Percentiles rank a stretch among this genome's conserved stretches.
These are phyloP conservation scores for Mythimna impura DNA, from an alignment of 2,888 invertebrate genomes.

Conservation along the genomic window DNA sequence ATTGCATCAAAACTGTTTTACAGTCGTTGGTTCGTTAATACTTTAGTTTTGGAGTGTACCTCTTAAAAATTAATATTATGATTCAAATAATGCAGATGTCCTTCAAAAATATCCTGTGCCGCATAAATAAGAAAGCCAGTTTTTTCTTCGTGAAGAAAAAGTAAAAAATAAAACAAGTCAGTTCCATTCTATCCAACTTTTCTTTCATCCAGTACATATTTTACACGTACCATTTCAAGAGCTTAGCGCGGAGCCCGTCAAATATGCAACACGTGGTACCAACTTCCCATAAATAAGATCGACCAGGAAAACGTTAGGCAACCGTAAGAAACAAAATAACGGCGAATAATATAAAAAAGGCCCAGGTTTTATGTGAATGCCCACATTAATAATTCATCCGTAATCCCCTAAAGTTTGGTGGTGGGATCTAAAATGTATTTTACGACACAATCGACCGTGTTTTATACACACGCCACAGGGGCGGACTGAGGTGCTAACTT, in stretches of 20 bases:
- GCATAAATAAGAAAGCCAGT: not conserved
- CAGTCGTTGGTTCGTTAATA: not conserved
- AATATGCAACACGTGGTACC: constrained; percentile 65
- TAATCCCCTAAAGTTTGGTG: constrained; percentile 83
- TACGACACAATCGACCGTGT: constrained; percentile 81
- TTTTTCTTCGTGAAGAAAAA: constrained; percentile 7
- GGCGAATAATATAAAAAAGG: constrained; percentile 75
- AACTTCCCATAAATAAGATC: constrained; percentile 65
- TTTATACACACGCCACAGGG: constrained; percentile 72
- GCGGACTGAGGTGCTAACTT: constrained; percentile 64
- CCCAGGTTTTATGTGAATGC: constrained; percentile 82
- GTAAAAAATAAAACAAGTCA: constrained; percentile 23
- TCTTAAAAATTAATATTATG: not conserved
- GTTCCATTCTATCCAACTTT: constrained; percentile 23
- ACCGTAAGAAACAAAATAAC: constrained; percentile 70
- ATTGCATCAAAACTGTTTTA: not conserved
- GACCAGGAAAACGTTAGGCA: constrained; percentile 62
- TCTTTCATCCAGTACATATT: constrained; percentile 47
- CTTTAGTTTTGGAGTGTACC: not conserved
- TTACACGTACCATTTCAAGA: constrained; percentile 51
- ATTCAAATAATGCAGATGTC: not conserved
- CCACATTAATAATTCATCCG: constrained; percentile 88
- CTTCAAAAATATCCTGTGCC: not conserved
- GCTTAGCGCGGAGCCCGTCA: constrained; percentile 56
- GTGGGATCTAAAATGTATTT: constrained; percentile 81